Evolutionary conservation across 2,888 invertebrate species (phyloP).

Genomic region (Trichopoda pennipes): DNA sequence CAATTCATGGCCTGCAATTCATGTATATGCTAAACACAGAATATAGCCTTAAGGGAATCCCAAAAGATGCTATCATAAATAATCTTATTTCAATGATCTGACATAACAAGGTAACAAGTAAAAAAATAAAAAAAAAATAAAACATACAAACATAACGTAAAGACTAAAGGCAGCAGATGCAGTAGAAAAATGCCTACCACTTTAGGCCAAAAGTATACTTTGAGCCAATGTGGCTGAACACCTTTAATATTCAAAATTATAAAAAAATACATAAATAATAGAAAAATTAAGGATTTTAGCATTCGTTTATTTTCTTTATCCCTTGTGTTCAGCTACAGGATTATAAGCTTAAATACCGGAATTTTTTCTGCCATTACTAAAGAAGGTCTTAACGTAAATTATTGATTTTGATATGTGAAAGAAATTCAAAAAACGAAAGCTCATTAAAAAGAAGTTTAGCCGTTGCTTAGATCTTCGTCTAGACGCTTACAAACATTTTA

Average conservation of each 20-base stretch:
- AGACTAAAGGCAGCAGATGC: not conserved
- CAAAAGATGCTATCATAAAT: slow-evolving; percentile 67
- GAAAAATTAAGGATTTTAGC: not conserved
- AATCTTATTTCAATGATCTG: slow-evolving; percentile 70
- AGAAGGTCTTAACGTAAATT: too few species aligned
- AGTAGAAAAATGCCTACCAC: not conserved
- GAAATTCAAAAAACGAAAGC: too few species aligned
- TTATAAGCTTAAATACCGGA: too few species aligned
- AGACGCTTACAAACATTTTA: too few species aligned
- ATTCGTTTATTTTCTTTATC: too few species aligned
- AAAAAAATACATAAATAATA: slow-evolving; percentile 5
- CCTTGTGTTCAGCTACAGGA: too few species aligned
- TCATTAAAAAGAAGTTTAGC: too few species aligned
- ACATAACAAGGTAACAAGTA: slow-evolving; percentile 14
- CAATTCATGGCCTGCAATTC: not conserved
- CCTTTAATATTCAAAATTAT: slow-evolving; percentile 16
- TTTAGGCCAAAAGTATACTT: not conserved
- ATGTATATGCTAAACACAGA: not conserved
- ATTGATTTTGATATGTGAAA: too few species aligned
- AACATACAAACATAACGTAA: not conserved
- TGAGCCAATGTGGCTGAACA: slow-evolving; percentile 2
- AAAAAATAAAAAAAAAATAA: not conserved
- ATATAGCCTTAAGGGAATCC: slow-evolving; percentile 30
- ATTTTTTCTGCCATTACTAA: too few species aligned
- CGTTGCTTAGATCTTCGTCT: too few species aligned